Evolutionary conservation across 2,113 vertebrate species (phyloP).

Genomic region (Tautogolabrus adspersus): DNA sequence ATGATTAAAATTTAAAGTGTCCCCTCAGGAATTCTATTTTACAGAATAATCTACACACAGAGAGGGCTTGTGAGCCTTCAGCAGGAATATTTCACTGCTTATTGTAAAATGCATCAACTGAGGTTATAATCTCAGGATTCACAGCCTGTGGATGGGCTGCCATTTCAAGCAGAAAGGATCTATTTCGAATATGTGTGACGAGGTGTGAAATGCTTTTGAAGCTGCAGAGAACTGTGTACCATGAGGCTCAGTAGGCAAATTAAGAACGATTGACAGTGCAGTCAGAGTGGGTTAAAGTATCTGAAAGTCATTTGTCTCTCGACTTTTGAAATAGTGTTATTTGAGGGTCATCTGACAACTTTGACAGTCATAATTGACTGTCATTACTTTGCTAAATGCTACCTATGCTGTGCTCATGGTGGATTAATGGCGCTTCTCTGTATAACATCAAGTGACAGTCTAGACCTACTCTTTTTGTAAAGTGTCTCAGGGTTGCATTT

Average conservation of each 20-base stretch:
- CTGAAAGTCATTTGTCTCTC: too few relatives aligned
- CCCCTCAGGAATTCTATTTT: not conserved
- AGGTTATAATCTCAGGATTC: conserved; percentile 20
- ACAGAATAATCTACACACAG: not conserved
- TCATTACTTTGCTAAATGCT: too few relatives aligned
- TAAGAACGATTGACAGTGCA: too few relatives aligned
- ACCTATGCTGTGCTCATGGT: too few relatives aligned
- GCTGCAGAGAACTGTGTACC: not conserved
- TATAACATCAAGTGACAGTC: too few relatives aligned
- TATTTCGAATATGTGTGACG: conserved; percentile 6
- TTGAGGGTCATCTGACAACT: too few relatives aligned
- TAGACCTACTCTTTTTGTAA: too few relatives aligned
- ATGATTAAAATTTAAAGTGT: conserved; percentile 42
- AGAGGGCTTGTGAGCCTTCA: not conserved
- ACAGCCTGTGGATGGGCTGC: not conserved
- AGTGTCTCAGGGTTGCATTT: too few relatives aligned
- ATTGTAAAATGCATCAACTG: conserved; percentile 23
- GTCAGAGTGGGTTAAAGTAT: too few relatives aligned
- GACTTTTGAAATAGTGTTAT: too few relatives aligned
- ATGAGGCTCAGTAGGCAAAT: not conserved
- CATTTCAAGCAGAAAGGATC: conserved; percentile 21
- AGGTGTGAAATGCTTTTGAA: conserved; percentile 2
- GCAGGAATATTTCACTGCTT: conserved; percentile 21
- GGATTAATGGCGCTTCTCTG: too few relatives aligned
- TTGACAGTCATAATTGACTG: too few relatives aligned